Base-by-base conservation (phyloP, 2,113 vertebrate genomes). In the Silurus meridionalis region DNA sequence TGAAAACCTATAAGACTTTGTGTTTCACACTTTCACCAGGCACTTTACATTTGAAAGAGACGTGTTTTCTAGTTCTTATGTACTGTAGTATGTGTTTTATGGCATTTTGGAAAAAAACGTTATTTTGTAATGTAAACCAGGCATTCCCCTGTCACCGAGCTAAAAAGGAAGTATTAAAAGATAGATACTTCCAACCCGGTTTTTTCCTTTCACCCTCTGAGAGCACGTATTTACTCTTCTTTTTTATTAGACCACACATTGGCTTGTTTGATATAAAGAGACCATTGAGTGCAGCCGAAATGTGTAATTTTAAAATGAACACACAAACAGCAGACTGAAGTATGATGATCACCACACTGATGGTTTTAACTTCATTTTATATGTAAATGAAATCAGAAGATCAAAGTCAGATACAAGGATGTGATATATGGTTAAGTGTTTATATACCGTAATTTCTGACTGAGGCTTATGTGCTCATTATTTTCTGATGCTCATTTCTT, bases 351-450 rank as follows among this genome's bases (percentile, higher is more conserved):
- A 23, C 8, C 8, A 23, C 61, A 6, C 2, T 63, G 61, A 23
- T 63, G 7, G 8, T 8, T 63, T 63, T 63, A 63, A 23, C 61
- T 14, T 11, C 4, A 2, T 67, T 11, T 67, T 21, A 55, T 57
- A 61, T 48, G 61, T 63, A 64, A 69, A n/a, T 50, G 63, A 55
- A 86, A 79, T 46, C 67, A 84, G 82, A 82, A 63, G 83, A 72
- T 72, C 85, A 79, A 77, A 85, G 69, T 89, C 82, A 77, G 63
- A 61, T 57, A 23, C 13, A 71, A 58, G 21, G 53, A 19, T 21
- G 74, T 57, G 57, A 63, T 52, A 64, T 37, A 25, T 77, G 63
- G 83, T 7, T 67, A 10, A 67, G n/a, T 28, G 64, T 28, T 28
- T 66, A 61, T 11, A 25, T n/a, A n/a, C n/a, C n/a, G n/a, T n/a